These are phyloP conservation scores for Todus mexicanus DNA, from an alignment of 2,797 vertebrate genomes.

Conservation along the genomic window DNA sequence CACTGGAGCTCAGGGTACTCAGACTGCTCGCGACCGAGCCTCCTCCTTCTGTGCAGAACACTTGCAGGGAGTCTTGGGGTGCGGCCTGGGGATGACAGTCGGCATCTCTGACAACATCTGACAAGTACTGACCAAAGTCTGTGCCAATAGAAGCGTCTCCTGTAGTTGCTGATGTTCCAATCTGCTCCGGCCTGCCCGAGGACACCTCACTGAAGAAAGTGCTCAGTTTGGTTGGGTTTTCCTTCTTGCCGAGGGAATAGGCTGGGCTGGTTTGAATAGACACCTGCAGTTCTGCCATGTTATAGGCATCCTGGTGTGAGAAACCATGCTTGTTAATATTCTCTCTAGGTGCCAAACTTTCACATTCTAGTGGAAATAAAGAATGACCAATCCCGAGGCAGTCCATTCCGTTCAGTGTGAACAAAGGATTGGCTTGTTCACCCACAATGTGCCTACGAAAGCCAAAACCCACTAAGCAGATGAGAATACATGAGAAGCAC, in stretches of 20 bases:
- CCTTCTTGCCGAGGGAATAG: slow-evolving; percentile 75
- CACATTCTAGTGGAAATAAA: not conserved
- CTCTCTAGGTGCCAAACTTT: not conserved
- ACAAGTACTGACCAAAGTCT: slow-evolving; percentile 79
- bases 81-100: slow-evolving; percentile 74
- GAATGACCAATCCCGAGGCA: not conserved
- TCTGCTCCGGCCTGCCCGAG: not conserved
- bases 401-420: rapidly evolving
- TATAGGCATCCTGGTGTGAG: slow-evolving; percentile 81
- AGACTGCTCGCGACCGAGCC: slow-evolving; percentile 81
- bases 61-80: slow-evolving; percentile 81
- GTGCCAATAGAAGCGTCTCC: slow-evolving; percentile 74
- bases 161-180: not conserved
- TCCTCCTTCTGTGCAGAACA: slow-evolving; percentile 84
- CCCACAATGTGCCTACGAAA: not conserved
- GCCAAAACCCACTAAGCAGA: not conserved
- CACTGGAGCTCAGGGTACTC: slow-evolving; percentile 82
- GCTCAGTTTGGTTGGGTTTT: slow-evolving; percentile 48
- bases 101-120: slow-evolving; percentile 77
- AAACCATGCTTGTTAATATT: not conserved
- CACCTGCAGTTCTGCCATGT: slow-evolving; percentile 90
- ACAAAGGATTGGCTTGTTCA: not conserved
- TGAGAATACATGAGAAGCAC: not conserved
- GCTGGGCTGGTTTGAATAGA: slow-evolving; percentile 83
- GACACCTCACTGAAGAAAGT: slow-evolving; percentile 43